Conservation (phyloP, 2,888 invertebrate species). For the Ctenicera cuprea region DNA sequence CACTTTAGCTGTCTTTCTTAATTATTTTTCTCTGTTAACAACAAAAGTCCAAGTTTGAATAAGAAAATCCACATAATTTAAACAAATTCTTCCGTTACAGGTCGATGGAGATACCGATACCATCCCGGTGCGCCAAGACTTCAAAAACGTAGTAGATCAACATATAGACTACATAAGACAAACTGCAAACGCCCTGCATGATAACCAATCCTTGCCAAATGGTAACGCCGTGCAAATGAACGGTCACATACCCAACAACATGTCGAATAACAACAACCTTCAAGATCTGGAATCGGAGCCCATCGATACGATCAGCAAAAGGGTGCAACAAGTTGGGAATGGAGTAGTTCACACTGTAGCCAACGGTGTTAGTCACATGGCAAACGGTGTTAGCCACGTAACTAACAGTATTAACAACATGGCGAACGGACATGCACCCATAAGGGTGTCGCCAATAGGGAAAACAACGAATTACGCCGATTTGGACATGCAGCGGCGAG, state of each 20-base stretch:
- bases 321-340: conserved; percentile 61
- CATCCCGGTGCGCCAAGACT: conserved; percentile 85
- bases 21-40: too few species aligned
- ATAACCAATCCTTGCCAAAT: conserved; percentile 42
- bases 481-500: conserved; percentile 60
- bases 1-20: too few species aligned
- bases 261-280: conserved; percentile 51
- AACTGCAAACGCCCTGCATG: conserved; percentile 40
- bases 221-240: conserved; percentile 55
- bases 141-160: conserved; percentile 81
- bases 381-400: conserved; percentile 73
- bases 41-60: too few species aligned
- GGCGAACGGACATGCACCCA: conserved; percentile 60
- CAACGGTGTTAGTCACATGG: conserved; percentile 67
- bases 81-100: conserved; percentile 72
- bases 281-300: conserved; percentile 60
- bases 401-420: conserved; percentile 73
- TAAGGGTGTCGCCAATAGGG: conserved; percentile 63
- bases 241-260: conserved; percentile 58
- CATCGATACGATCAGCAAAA: conserved; percentile 68
- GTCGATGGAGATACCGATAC: conserved; percentile 92
- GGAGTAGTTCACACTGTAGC: conserved; percentile 59
- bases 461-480: conserved; percentile 66
- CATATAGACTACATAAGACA: conserved; percentile 80
- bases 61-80: too few species aligned